Conservation (phyloP, 1,140 invertebrate genomes). For the Drosophila orena region DNA sequence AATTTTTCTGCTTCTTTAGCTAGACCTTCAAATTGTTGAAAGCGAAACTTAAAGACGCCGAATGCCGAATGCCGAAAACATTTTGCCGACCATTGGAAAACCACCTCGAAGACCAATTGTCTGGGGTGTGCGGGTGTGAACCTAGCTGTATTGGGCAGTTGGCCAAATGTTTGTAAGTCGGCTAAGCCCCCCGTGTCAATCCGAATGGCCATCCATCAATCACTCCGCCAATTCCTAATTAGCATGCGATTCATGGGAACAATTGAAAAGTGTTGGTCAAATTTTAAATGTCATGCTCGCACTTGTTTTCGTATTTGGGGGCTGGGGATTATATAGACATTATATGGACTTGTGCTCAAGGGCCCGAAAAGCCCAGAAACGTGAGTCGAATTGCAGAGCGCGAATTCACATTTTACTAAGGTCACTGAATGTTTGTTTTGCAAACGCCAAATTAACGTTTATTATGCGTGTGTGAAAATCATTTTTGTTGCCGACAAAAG, state of each 20-base stretch:
- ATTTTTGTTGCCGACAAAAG: constrained; percentile 17
- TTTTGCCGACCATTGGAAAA: constrained; percentile 52
- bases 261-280: constrained; percentile 67
- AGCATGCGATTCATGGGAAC: constrained; percentile 73
- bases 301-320: constrained; percentile 35
- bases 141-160: constrained; percentile 45
- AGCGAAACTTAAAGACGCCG: constrained; percentile 51
- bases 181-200: constrained; percentile 41
- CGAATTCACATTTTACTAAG: constrained; percentile 53
- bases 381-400: constrained; percentile 50
- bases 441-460: constrained; percentile 46
- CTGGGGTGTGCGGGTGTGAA: constrained; percentile 52
- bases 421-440: constrained; percentile 55
- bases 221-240: constrained; percentile 64
- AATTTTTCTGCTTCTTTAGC: constrained; percentile 39
- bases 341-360: constrained; percentile 44
- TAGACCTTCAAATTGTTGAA: constrained; percentile 70
- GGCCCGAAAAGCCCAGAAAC: constrained; percentile 44
- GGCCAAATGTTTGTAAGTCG: constrained; percentile 56
- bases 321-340: constrained; percentile 36
- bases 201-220: constrained; percentile 44
- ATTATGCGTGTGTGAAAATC: constrained; percentile 39
- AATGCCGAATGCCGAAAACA: constrained; percentile 38
- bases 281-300: constrained; percentile 70
- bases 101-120: constrained; percentile 19